phyloP scores from a whole-genome alignment of 2,113 vertebrate genomes.

The Mungos mungo region DNA sequence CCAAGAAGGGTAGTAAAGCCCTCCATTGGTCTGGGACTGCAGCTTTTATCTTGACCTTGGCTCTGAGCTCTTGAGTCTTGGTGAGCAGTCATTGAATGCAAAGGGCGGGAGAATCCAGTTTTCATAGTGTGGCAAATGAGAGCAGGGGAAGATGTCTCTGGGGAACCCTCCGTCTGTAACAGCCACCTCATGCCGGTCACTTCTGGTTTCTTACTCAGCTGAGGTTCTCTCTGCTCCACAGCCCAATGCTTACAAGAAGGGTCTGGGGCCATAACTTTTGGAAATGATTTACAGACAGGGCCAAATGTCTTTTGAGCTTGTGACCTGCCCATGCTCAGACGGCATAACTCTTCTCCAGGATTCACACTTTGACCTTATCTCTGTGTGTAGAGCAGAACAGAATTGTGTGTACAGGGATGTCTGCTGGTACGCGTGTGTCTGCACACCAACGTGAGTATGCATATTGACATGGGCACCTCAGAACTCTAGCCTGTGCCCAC shows the following conservation, averaged over 20 bases:
- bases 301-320: not conserved
- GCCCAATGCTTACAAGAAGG: not conserved
- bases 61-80: not conserved
- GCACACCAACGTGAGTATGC: too few relatives aligned
- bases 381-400: not conserved
- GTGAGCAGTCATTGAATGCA: not conserved
- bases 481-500: not conserved
- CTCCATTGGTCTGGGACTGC: not conserved
- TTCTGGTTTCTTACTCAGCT: not conserved
- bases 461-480: not conserved
- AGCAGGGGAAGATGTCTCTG: not conserved
- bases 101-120: not conserved
- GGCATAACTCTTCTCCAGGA: not conserved
- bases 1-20: not conserved
- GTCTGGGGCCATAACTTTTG: not conserved
- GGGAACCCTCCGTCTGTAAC: not conserved
- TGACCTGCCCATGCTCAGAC: not conserved
- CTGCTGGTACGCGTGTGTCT: not conserved
- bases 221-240: not conserved
- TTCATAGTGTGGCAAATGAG: not conserved
- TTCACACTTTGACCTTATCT: not conserved
- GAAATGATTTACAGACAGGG: not conserved
- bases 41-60: not conserved
- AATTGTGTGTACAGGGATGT: rapidly evolving
- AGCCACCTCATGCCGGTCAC: not conserved